Conservation (phyloP, 92 coral and sea anemone genomes). For the Isaurus tuberculatus region DNA sequence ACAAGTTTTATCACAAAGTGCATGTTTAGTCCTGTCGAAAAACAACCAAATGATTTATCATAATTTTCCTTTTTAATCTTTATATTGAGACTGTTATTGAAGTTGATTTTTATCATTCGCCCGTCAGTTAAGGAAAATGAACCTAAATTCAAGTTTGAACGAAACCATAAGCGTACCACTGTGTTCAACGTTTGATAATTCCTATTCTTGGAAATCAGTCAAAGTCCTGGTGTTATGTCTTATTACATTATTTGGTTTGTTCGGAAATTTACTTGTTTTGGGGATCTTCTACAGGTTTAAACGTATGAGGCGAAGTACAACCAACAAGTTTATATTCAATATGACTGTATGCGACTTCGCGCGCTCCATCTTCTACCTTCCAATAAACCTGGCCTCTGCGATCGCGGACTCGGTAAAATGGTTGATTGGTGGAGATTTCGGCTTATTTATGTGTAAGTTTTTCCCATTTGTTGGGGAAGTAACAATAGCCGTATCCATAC, state of each 20-base stretch:
- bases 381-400: conserved; percentile 22
- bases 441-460: conserved; percentile 17
- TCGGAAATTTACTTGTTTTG: conserved; percentile 34
- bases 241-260: conserved; percentile 17
- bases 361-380: conserved; percentile 29
- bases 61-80: neutral
- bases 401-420: conserved; percentile 30
- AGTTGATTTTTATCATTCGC: neutral
- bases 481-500: conserved; percentile 32
- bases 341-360: conserved; percentile 27
- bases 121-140: neutral
- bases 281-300: conserved; percentile 7
- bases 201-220: conserved; percentile 6
- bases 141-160: neutral
- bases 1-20: no score
- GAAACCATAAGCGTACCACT: neutral
- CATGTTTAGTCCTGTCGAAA: neutral
- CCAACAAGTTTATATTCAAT: conserved; percentile 35
- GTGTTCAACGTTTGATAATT: conserved; percentile 6
- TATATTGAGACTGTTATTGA: neutral
- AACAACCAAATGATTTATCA: neutral
- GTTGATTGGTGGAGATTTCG: conserved; percentile 33
- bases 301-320: conserved; percentile 32
- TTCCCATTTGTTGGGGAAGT: conserved; percentile 32
- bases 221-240: conserved; percentile 31